Evolutionary conservation across 2,113 vertebrate genomes (phyloP).

Genomic region (Zapus hudsonius): DNA sequence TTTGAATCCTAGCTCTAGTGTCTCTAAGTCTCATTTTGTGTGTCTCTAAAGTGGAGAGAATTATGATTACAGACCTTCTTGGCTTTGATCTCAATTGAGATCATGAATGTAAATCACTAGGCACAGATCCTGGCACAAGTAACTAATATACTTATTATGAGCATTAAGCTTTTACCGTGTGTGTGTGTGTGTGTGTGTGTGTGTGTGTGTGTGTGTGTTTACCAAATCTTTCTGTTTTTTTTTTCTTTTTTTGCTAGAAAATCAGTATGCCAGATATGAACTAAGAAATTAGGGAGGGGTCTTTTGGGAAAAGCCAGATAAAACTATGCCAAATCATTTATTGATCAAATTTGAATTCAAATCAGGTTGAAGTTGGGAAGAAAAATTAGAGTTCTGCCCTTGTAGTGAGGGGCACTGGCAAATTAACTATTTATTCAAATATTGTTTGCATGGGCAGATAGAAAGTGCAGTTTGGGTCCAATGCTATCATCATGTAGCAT

Average conservation of each 20-base stretch:
- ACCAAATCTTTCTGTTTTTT: background rate
- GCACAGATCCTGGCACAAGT: background rate
- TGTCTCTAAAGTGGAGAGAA: background rate
- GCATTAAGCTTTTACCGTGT: too few species aligned
- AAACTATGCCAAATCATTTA: conserved; percentile 25
- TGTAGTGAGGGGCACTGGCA: background rate
- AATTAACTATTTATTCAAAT: conserved; percentile 45
- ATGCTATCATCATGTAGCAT: background rate
- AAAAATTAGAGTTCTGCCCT: background rate
- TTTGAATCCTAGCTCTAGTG: background rate
- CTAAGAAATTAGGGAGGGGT: background rate
- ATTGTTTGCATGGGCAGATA: conserved; percentile 16
- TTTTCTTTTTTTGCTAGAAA: background rate
- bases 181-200: too few species aligned
- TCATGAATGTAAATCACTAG: background rate
- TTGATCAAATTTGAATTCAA: conserved; percentile 35
- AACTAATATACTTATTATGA: background rate
- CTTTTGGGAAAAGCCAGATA: background rate
- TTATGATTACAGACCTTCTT: background rate
- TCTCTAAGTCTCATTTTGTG: background rate
- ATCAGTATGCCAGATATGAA: background rate
- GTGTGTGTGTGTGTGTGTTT: too few species aligned
- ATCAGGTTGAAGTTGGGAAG: background rate
- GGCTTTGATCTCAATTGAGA: background rate
- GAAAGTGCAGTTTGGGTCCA: background rate